Evolutionary conservation across 2,888 invertebrate genomes (phyloP), one percentile per base, ranked within the genome.

Genomic region (Schrankia costaestrigalis): DNA sequence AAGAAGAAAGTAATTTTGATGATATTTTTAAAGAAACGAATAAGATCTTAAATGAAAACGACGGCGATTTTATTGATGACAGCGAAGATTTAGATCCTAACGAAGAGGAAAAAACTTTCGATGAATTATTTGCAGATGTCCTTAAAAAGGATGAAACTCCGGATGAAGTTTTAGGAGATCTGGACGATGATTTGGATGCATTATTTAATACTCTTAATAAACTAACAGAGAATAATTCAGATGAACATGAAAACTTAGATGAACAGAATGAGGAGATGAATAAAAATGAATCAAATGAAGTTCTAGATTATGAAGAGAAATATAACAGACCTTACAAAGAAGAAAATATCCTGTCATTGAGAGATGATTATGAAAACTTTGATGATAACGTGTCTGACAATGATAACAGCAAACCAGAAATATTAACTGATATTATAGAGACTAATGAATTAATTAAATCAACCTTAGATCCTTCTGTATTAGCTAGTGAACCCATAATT

Each of bases 141-240:
- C 5, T 8, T 21, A n/a, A 21, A 21, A 41, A 57, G 26, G 50
- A 57, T 15, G 71, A 72, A 29, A 63, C 60, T 0, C 63, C 64
- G 1, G 63, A 67, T 3, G 63, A 71, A 45, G 64, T 61, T 1
- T 68, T 71, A 26, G 48, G 49, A 11, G 78, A 81, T 31, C 53
- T 84, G 5, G 63, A 74, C 37, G 60, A 58, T 10, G 76, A 84
- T 43, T 63, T 82, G 17, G 62, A 69, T 9, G 64, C 69, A 33
- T 44, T 84, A 13, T 62, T 74, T 34, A 68, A 68, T 29, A 75
- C 72, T 8, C 46, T 71, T 31, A 53, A 68, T 7, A 75, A 79
- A 50, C 53, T 82, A 6, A 51, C 42, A 9, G 44, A 55, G 15
- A 53, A 61, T 8, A 41, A 36, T 4, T 35, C 54, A 3, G 40